Evolutionary conservation across 2,797 vertebrate genomes (phyloP).

Genomic region (Coranthus polyacanthus): DNA sequence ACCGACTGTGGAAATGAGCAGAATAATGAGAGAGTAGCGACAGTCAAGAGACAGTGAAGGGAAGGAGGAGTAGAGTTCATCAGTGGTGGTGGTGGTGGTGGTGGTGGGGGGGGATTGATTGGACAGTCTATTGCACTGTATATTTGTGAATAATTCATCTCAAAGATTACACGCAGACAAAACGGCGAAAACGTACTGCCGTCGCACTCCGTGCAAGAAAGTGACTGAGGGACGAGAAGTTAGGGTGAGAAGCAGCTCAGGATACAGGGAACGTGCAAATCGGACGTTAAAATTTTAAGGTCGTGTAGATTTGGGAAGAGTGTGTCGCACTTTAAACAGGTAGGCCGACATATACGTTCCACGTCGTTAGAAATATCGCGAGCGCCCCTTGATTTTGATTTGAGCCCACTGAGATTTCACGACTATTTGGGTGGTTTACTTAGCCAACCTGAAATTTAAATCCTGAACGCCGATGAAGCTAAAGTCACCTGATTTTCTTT

Average conservation of each 20-base stretch:
- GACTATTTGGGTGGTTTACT: neutral
- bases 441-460: too few relatives aligned
- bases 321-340: constrained; percentile 3
- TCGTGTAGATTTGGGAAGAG: constrained; percentile 8
- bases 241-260: constrained; percentile 5
- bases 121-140: constrained; percentile 61
- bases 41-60: constrained; percentile 60
- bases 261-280: constrained; percentile 17
- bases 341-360: neutral
- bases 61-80: constrained; percentile 67
- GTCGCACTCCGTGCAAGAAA: constrained; percentile 23
- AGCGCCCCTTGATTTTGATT: neutral
- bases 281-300: constrained; percentile 24
- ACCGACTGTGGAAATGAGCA: constrained; percentile 70
- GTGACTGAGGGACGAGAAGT: constrained; percentile 52
- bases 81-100: too few relatives aligned
- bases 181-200: constrained; percentile 42
- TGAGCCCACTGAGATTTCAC: neutral
- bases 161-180: constrained; percentile 43
- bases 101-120: constrained; percentile 61
- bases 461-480: neutral
- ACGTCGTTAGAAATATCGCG: neutral
- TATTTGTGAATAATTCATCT: constrained; percentile 69
- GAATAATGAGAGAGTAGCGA: constrained; percentile 76
- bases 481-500: neutral